Base-by-base conservation (phyloP, 2,113 vertebrate genomes). In the Ibidorhyncha struthersii region DNA sequence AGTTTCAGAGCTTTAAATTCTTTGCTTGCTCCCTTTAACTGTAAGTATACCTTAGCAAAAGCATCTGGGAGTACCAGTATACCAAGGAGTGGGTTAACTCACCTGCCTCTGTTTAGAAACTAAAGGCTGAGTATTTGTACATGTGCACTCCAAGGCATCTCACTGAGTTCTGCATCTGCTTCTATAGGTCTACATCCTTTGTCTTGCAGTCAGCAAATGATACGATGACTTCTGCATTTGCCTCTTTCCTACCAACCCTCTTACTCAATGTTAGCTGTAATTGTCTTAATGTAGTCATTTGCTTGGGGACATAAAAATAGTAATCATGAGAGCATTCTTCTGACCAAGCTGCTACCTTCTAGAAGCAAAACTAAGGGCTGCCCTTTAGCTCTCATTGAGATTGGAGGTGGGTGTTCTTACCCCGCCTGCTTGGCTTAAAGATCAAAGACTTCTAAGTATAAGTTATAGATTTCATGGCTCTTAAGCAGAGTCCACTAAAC, bases 381-480 rank as follows among this genome's bases (percentile, higher is more conserved):
- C 69, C 65, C 34, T 79, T 89, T 62, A 86, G 59, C 27, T 77
- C 40, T 70, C 59, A 61, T 4, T 62, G 83, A 86, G 22, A 38
- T 58, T 85, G 58, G 62, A 65, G 43, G 41, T 93, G 66, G 62
- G 4, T n/a, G 58, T 85, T 85, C 45, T 67, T 82, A 43, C 23
- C 47, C 43, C 27, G 67, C 50, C 86, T 76, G 25, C 50, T 88
- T 96, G 77, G 84, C 86, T 94, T 73, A 40, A 27, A 87, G 47
- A 94, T 93, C 84, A 97, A 96, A 96, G 88, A 34, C 63, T 47
- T 73, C 86, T 82, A 95, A 96, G 61, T 97, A 83, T 25, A 91
- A 97, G 55, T 79, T 97, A 79, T 2, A 62, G 69, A 81, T 72
- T 89, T 79, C 56, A 56, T 20, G 17, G 40, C 7, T 65, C 47